These are phyloP conservation scores for Chlorodrepanis virens DNA, from an alignment of 2,113 vertebrate species.

Conservation along the genomic window DNA sequence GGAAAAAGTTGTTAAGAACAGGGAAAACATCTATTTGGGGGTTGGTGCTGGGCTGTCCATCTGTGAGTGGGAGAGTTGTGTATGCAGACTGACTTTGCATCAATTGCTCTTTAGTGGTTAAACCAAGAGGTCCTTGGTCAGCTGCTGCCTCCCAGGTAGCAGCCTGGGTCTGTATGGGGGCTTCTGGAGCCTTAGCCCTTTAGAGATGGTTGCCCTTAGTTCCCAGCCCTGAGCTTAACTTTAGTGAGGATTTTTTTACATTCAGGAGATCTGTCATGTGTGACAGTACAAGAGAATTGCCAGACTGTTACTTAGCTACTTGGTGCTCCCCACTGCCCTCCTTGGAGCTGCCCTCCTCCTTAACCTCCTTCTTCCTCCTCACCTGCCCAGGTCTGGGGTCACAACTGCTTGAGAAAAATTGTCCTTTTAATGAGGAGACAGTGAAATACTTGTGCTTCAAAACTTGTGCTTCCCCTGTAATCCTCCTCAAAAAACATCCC, in stretches of 20 bases:
- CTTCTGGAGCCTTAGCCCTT: background rate
- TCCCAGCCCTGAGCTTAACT: background rate
- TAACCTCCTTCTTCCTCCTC: background rate
- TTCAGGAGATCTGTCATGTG: background rate
- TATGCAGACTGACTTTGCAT: background rate
- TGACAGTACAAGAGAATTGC: background rate
- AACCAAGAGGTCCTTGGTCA: background rate
- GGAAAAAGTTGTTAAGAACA: background rate
- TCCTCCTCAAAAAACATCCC: background rate
- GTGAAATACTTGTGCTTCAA: background rate
- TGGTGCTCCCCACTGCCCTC: rapidly evolving
- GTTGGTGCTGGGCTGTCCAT: background rate
- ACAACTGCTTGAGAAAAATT: background rate
- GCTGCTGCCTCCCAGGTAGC: background rate
- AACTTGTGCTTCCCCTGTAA: background rate
- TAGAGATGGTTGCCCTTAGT: rapidly evolving
- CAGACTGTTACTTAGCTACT: background rate
- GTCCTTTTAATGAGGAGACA: background rate
- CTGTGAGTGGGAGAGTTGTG: background rate
- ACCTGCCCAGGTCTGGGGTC: background rate
- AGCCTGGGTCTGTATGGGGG: rapidly evolving
- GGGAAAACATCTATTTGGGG: background rate
- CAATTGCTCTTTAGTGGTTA: background rate
- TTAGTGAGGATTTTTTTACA: background rate
- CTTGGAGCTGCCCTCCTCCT: background rate